Conservation (phyloP, 2,113 vertebrate species). For the Baryphthengus martii region DNA sequence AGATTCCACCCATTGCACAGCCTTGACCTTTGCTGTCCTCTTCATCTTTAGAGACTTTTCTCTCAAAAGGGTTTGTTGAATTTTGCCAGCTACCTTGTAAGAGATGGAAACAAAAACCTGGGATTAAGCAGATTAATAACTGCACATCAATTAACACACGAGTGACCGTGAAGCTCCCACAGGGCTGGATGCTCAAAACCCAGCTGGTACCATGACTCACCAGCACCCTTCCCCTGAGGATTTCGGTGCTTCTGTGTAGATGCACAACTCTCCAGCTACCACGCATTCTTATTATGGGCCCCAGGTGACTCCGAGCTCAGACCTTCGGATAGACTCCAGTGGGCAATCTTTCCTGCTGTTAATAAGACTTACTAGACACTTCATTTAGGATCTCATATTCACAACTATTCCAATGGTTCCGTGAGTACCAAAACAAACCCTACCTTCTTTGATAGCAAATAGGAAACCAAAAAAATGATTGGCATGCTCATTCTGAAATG, state of each 20-base stretch:
- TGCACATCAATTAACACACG: background rate
- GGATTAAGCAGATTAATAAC: background rate
- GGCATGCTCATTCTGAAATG: slow-evolving; percentile 2
- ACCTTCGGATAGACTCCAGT: background rate
- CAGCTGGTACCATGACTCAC: background rate
- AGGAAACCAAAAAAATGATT: slow-evolving; percentile 27
- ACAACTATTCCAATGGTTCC: background rate
- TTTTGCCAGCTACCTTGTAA: background rate
- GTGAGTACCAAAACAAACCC: background rate
- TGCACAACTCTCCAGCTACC: background rate
- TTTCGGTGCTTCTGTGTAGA: background rate
- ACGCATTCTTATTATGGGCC: background rate
- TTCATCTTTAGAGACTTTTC: background rate
- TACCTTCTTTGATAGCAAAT: background rate
- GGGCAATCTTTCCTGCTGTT: background rate
- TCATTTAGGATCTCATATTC: background rate
- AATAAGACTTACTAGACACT: background rate
- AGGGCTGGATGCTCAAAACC: background rate
- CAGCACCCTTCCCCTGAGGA: background rate
- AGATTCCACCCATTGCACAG: background rate
- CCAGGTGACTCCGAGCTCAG: background rate
- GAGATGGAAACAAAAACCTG: background rate
- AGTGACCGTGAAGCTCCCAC: background rate
- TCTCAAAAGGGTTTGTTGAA: background rate
- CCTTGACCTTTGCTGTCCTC: background rate